Conservation (phyloP, 2,113 vertebrate genomes). For the Marmota monax region DNA sequence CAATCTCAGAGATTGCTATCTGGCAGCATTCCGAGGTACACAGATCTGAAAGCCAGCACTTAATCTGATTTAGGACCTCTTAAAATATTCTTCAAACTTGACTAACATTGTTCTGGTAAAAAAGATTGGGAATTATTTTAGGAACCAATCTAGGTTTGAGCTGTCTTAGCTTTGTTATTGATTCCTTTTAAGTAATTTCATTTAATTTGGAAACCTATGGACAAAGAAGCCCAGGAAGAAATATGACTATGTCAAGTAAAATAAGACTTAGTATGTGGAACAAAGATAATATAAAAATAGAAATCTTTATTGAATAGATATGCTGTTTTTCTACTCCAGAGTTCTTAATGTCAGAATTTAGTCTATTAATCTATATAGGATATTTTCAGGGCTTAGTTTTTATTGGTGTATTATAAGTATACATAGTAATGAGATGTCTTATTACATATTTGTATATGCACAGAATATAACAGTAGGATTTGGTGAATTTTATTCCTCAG, state of each 20-base stretch:
- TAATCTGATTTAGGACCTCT: conserved; percentile 89
- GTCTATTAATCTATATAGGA: neutral
- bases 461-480: too few relatives aligned
- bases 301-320: conserved; percentile 34
- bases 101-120: conserved; percentile 80
- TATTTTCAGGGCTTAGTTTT: too few relatives aligned
- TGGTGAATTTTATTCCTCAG: too few relatives aligned
- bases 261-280: conserved; percentile 7
- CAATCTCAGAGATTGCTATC: conserved; percentile 90
- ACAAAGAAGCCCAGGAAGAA: conserved; percentile 75
- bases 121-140: conserved; percentile 84
- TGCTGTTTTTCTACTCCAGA: neutral
- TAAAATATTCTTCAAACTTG: conserved; percentile 86
- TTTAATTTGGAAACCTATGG: conserved; percentile 82
- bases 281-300: conserved; percentile 54
- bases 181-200: conserved; percentile 87
- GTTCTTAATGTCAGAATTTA: neutral
- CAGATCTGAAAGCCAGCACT: conserved; percentile 85
- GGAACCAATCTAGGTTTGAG: conserved; percentile 56
- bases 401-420: too few relatives aligned
- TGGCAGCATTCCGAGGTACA: conserved; percentile 87
- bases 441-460: too few relatives aligned
- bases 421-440: too few relatives aligned
- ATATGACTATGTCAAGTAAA: conserved; percentile 55
- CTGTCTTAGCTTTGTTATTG: conserved; percentile 73